Percentiles rank a stretch among this genome's conserved stretches.
phyloP scores from a whole-genome alignment of 2,113 vertebrate species.

The Phaethon lepturus region DNA sequence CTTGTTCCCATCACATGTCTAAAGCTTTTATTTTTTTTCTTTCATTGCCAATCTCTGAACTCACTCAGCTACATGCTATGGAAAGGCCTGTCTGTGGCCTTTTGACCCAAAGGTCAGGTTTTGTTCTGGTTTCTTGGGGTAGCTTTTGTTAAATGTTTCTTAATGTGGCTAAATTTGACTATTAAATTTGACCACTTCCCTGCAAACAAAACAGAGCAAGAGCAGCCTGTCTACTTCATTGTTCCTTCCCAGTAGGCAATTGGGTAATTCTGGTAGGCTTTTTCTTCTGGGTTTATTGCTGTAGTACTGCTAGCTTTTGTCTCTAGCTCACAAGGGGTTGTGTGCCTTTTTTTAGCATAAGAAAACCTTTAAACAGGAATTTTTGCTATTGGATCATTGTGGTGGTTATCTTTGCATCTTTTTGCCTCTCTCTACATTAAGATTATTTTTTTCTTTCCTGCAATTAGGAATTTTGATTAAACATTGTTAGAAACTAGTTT shows the following conservation, averaged over 20 bases:
- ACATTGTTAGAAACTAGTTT: constrained; percentile 29
- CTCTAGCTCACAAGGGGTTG: constrained; percentile 73
- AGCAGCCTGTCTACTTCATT: constrained; percentile 73
- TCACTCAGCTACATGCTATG: constrained; percentile 74
- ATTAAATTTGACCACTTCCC: constrained; percentile 76
- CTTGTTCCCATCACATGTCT: constrained; percentile 63
- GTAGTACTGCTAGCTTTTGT: constrained; percentile 74
- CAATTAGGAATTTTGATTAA: constrained; percentile 41
- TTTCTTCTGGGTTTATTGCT: constrained; percentile 74
- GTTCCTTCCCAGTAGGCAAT: constrained; percentile 68
- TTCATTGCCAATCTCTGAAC: constrained; percentile 81
- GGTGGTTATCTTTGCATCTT: constrained; percentile 65
- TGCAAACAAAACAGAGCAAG: constrained; percentile 67
- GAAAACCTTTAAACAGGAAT: constrained; percentile 51
- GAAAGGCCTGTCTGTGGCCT: constrained; percentile 74
- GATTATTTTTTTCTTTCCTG: neutral
- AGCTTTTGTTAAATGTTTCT: constrained; percentile 79
- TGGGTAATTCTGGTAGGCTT: constrained; percentile 72
- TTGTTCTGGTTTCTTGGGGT: constrained; percentile 75
- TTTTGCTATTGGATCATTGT: constrained; percentile 65
- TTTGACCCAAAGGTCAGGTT: constrained; percentile 77
- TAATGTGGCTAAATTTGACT: constrained; percentile 77
- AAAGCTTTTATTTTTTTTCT: constrained; percentile 54
- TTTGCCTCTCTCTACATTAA: constrained; percentile 32
- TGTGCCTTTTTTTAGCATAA: constrained; percentile 77